A percentile compares a stretch with the other conserved stretches of the same genome.
phyloP scores from a whole-genome alignment of 2,797 vertebrate species.

The Coregonus suidteri region DNA sequence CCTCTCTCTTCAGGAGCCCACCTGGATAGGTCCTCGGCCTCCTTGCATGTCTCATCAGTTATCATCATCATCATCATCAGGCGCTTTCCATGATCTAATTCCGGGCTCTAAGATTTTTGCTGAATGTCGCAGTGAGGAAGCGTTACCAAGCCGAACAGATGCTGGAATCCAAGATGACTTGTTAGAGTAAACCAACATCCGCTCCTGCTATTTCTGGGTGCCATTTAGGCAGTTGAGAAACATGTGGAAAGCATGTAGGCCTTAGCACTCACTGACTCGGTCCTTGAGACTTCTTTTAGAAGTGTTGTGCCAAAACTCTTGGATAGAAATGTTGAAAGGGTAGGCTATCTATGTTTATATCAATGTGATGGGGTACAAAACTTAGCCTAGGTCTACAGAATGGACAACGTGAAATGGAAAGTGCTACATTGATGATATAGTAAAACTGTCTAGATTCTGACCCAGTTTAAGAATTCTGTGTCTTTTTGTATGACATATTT shows the following conservation, averaged over 20 bases:
- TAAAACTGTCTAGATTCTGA: neutral
- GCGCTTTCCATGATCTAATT: neutral
- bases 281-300: neutral
- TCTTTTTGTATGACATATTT: too few species aligned
- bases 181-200: neutral
- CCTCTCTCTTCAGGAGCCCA: neutral
- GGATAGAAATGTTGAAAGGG: neutral
- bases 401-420: neutral
- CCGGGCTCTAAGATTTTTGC: slow-evolving; percentile 8
- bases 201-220: neutral
- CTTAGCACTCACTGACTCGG: neutral
- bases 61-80: neutral
- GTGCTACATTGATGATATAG: neutral
- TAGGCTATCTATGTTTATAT: neutral
- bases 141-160: slow-evolving; percentile 49
- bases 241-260: neutral
- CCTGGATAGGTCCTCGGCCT: neutral
- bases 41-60: neutral
- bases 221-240: neutral
- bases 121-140: slow-evolving; percentile 49
- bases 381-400: neutral
- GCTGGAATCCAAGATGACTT: slow-evolving; percentile 41
- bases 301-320: neutral
- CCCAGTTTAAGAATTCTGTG: too few species aligned
- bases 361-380: neutral